Evolutionary conservation across 1,140 invertebrate species (phyloP).

Genomic region (Octopus sinensis): DNA sequence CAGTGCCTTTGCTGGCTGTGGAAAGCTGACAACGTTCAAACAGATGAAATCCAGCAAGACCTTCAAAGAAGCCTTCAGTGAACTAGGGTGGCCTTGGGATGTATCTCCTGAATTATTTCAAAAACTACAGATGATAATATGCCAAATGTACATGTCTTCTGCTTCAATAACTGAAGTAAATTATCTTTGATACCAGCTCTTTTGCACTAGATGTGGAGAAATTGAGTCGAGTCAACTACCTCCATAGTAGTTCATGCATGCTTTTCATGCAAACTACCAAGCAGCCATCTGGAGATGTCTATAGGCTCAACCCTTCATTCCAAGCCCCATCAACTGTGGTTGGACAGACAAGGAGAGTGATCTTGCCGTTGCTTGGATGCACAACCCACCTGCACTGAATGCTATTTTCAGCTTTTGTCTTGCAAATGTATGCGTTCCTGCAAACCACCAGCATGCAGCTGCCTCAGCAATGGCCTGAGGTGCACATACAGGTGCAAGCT

Average conservation of each 20-base stretch:
- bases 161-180: slow-evolving; percentile 19
- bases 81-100: slow-evolving; percentile 21
- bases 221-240: slow-evolving; percentile 23
- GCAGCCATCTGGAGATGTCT: slow-evolving; percentile 26
- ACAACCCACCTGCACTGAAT: neutral
- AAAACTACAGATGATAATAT: slow-evolving; percentile 16
- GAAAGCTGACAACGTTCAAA: slow-evolving; percentile 14
- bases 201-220: slow-evolving; percentile 22
- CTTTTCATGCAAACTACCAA: slow-evolving; percentile 27
- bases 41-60: neutral
- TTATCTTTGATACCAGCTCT: slow-evolving; percentile 23
- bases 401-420: neutral
- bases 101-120: slow-evolving; percentile 13
- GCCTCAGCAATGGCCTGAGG: no score
- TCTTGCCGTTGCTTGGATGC: neutral
- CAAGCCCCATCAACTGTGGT: neutral
- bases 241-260: slow-evolving; percentile 21
- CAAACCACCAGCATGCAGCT: no score
- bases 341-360: neutral
- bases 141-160: slow-evolving; percentile 2
- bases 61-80: slow-evolving; percentile 11
- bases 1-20: slow-evolving; percentile 19
- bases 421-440: neutral
- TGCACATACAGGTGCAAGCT: no score
- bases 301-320: neutral